Evolutionary conservation across 2,888 invertebrate genomes (phyloP), one percentile per base, ranked within the genome.

Genomic region (Agrenia bidenticulata): DNA sequence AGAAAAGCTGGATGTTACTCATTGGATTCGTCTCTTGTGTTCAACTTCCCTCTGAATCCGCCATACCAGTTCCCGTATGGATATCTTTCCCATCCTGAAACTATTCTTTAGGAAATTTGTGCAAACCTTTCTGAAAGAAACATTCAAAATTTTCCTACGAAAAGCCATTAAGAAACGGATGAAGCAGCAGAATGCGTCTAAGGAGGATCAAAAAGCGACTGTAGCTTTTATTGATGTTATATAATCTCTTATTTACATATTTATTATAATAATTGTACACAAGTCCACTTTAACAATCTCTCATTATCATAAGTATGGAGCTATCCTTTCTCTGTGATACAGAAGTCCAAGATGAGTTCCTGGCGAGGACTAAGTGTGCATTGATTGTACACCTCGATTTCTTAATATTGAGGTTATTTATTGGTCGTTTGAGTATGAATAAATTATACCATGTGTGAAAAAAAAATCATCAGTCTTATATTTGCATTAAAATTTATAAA

Each of bases 51-150:
- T 39, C 7, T 39, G 15, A 7, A 49, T 7, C 11, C 9, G 49
- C 7, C 7, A 7, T 9, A 19, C n/a, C 17, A 11, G 49, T 11
- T 53, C 53, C 24, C 24, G 53, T 32, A 67, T 67, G 67, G 67
- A 67, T 60, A 60, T 67, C 57, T 60, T 67, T 15, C 55, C 61
- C 15, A 7, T 67, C 11, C 59, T 67, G n/a, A 67, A 67, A 63
- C 54, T 67, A 63, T 67, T 67, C 53, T 67, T 67, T 26, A 63
- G 61, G 53, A 67, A 67, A 63, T 67, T 67, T 63, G 54, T 67
- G n/a, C 67, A 67, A 60, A 67, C 67, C 27, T 67, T 67, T 59
- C 53, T 67, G n/a, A 67, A 67, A 56, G 67, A 67, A 57, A 67
- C 67, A 21, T 67, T 67, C 39, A 67, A 67, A 63, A 67, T 67